Evolutionary conservation across 2,797 vertebrate species (phyloP), one percentile per base, ranked within the genome.

Genomic region (Pempheris klunzingeri): DNA sequence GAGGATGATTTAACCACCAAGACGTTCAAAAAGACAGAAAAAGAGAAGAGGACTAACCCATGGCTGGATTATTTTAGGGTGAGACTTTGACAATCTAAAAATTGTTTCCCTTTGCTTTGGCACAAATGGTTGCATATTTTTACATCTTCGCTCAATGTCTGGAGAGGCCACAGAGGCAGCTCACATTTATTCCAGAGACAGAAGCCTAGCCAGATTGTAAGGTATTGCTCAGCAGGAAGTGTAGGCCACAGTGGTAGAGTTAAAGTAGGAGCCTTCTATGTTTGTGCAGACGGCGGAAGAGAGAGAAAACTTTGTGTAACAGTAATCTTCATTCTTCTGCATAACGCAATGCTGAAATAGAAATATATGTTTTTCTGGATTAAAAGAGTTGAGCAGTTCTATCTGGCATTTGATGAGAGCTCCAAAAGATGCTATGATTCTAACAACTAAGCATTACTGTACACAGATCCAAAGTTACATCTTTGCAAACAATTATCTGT

Each of bases 1-100:
- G 59, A 82, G 55, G 77, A 92, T 88, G 87, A 32, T 88, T 88
- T 88, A 77, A 87, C 63, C 60, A 52, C 38, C 11, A 18, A 60
- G 49, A 57, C 78, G 30, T 32, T 46, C 2, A 41, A 26, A 71
- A 30, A 43, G 14, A 72, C 49, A 43, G 60, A 39, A 61, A 46
- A 70, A 53, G 26, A 81, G 76, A 88, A 80, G 80, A 85, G 64
- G 78, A 85, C 58, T 28, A 41, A 70, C 26, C 63, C 30, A 46
- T 53, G 78, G 62, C 77, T 75, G 78, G 80, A 84, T 36, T 83
- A 71, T 53, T 86, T 79, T 58, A 90, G 79, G 92, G 94, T 95
- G 82, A 95, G 94, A 77, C 34, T 75, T 46, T 32, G 6, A 39
- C 24, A 52, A 5, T 82, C 5, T 22, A 13, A 47, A 8, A 7